Evolutionary conservation across 2,888 invertebrate genomes (phyloP), one percentile per base, ranked within the genome.

Genomic region (Tricholauxania praeusta): DNA sequence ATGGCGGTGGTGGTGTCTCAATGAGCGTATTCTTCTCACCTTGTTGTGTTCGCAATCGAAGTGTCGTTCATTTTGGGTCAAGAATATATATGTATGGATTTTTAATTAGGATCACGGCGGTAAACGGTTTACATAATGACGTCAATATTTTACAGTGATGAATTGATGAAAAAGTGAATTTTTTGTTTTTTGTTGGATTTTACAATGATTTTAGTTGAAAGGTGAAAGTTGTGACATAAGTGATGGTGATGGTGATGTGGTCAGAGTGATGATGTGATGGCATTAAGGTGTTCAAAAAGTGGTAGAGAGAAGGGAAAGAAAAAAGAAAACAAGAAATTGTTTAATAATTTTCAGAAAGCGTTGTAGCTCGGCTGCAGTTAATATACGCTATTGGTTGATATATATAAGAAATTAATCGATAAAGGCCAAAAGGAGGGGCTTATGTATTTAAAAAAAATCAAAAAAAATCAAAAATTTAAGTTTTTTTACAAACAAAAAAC

Each of bases 11-110:
- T 89, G 92, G 92, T 89, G 92, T 91, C 89, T 92, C 92, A 90
- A 93, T 92, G 88, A 93, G 91, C 89, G 92, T 93, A 90, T 92
- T 92, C 90, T 93, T 93, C 90, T 93, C 93, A 92, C 93, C 93
- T 70, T 93, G 90, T 89, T 90, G 89, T 72, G 64, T 66, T 17
- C 32, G 66, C 19, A 22, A 15, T 51, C 28, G 51, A n/a, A 22
- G 39, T 73, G 71, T 69, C 49, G 28, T 53, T 64, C 59, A 32
- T 71, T 32, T 53, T n/a, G 2, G 32, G 15, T 67, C 39, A 39
- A 39, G 39, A 39, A 39, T 39, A 39, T 39, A 39, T 39, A 39
- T 55, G 48, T 15, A 52, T 53, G 48, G 19, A 69, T 62, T 55
- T 28, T 52, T 53, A 12, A 19, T 51, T 60, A 17, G 32, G 39